Percentiles rank a stretch among this genome's conserved stretches.
Conservation (phyloP, 2,113 vertebrate genomes). For the Diadophis punctatus region DNA sequence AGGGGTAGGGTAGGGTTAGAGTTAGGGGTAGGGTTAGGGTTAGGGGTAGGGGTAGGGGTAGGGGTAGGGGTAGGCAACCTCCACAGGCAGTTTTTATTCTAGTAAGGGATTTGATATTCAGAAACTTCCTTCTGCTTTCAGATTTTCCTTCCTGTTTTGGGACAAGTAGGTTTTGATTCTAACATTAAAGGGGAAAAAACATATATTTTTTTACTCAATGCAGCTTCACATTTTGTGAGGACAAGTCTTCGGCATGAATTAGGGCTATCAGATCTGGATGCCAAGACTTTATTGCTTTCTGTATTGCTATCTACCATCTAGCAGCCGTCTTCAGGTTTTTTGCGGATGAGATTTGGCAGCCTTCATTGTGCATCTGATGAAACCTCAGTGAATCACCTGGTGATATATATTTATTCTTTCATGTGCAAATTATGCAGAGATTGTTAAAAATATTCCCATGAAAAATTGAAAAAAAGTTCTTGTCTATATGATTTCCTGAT, state of each 20-base stretch:
- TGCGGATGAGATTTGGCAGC: neutral
- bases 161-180: neutral
- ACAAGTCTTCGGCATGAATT: neutral
- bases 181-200: neutral
- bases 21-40: neutral
- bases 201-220: neutral
- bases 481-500: neutral
- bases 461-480: neutral
- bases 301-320: neutral
- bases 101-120: neutral
- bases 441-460: neutral
- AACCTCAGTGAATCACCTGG: neutral
- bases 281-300: neutral
- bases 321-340: neutral
- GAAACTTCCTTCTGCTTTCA: neutral
- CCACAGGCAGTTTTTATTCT: neutral
- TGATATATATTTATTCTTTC: neutral
- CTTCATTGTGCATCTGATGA: neutral
- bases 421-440: neutral
- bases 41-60: too few relatives aligned
- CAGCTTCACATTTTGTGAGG: neutral
- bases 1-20: neutral
- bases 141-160: neutral
- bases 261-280: neutral
- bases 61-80: too few relatives aligned